These are phyloP conservation scores for Macaria notata DNA, from an alignment of 2,888 invertebrate species.

Conservation along the genomic window DNA sequence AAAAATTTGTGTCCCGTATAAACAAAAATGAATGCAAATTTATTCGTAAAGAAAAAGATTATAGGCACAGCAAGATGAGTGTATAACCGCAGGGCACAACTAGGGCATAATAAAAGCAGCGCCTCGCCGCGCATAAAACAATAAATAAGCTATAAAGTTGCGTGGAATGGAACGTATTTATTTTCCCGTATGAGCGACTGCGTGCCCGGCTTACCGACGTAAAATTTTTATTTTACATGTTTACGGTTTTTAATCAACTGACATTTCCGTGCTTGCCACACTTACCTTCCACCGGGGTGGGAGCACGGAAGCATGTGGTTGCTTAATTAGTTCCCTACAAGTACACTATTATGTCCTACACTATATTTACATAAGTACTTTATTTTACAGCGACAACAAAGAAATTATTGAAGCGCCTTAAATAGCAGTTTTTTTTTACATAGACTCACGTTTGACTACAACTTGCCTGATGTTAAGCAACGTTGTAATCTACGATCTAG, in stretches of 20 bases:
- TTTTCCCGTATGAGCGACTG: constrained; percentile 26
- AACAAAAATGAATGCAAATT: background rate
- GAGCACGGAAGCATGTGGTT: constrained; percentile 42
- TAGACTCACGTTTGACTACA: no score
- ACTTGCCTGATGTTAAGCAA: no score
- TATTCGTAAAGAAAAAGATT: background rate
- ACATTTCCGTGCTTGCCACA: constrained; percentile 64
- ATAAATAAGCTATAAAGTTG: constrained; percentile 30
- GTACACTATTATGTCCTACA: no score
- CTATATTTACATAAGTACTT: no score
- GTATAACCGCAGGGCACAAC: constrained; percentile 6
- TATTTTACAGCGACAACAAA: no score
- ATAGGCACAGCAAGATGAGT: background rate
- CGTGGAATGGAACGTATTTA: constrained; percentile 22
- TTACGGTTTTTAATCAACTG: constrained; percentile 57
- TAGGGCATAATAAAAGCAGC: constrained; percentile 25
- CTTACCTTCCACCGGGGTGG: constrained; percentile 37
- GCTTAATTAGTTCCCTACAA: background rate
- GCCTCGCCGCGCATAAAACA: constrained; percentile 21
- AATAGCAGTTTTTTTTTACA: no score
- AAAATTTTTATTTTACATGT: constrained; percentile 44
- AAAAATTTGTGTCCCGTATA: no score
- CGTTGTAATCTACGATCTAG: no score
- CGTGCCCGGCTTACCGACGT: constrained; percentile 35
- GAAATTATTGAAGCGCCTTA: no score